Evolutionary conservation across 2,113 vertebrate species (phyloP).

Genomic region (Calyptomena viridis): DNA sequence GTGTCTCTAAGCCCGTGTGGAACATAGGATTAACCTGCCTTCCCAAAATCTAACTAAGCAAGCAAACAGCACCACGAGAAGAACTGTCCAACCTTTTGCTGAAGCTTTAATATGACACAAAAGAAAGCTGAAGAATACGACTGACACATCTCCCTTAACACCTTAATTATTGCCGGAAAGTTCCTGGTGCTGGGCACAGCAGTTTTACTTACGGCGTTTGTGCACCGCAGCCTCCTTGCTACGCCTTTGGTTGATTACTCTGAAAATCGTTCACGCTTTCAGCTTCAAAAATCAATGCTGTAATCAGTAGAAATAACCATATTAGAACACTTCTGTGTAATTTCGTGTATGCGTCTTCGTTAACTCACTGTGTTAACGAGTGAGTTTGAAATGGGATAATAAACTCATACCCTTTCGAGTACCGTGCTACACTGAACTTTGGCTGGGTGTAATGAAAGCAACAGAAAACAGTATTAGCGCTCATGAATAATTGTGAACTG

Average conservation of each 20-base stretch:
- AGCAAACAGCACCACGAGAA: not conserved
- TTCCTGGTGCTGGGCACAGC: conserved; percentile 8
- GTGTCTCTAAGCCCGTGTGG: not conserved
- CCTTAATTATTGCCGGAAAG: conserved; percentile 5
- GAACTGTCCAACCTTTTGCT: not conserved
- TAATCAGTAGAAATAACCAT: not conserved
- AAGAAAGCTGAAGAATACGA: conserved; percentile 17
- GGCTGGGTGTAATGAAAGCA: not conserved
- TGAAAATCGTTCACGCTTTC: not conserved
- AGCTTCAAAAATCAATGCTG: not conserved
- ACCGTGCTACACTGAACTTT: not conserved
- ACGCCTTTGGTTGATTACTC: not conserved
- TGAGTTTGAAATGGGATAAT: not conserved
- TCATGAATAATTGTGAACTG: not conserved
- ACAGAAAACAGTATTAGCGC: not conserved
- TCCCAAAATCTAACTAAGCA: not conserved
- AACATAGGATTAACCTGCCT: not conserved
- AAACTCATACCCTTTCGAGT: not conserved
- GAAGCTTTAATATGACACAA: not conserved
- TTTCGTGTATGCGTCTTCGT: not conserved
- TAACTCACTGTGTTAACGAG: not conserved
- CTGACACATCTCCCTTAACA: not conserved
- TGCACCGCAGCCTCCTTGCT: not conserved
- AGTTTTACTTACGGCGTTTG: not conserved
- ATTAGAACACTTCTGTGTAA: not conserved